A percentile compares a stretch with the other conserved stretches of the same genome.
phyloP scores from a whole-genome alignment of 2,113 vertebrate genomes.

The Neopipo cinnamomea region DNA sequence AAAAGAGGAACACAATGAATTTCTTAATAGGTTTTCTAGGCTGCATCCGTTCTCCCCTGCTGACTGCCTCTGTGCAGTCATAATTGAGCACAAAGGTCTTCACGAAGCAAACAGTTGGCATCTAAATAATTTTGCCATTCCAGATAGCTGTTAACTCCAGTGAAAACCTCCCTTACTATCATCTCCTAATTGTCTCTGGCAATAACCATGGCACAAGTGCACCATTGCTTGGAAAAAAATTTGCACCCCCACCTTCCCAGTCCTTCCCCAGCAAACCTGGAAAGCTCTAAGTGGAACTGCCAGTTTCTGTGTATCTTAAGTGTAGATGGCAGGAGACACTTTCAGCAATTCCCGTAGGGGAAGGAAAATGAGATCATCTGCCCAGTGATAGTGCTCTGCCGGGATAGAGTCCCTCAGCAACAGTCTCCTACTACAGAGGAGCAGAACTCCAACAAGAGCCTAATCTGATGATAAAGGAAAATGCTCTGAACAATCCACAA shows the following conservation, averaged over 20 bases:
- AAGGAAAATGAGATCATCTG: neutral
- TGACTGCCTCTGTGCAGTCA: neutral
- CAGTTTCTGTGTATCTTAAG: neutral
- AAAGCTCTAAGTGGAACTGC: neutral
- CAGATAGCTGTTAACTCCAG: neutral
- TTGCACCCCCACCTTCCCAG: neutral
- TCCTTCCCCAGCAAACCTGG: neutral
- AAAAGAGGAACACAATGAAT: neutral
- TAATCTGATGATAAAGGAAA: neutral
- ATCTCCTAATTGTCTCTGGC: neutral
- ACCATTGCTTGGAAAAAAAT: neutral
- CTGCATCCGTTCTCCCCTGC: neutral
- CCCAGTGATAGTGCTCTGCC: neutral
- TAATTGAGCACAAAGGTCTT: neutral
- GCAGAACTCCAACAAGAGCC: neutral
- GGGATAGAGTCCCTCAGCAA: neutral
- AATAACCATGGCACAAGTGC: neutral
- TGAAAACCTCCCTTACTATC: neutral
- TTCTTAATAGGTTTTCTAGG: neutral
- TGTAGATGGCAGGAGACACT: neutral
- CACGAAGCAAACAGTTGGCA: neutral
- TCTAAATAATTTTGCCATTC: neutral
- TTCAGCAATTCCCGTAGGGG: neutral
- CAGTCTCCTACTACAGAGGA: neutral
- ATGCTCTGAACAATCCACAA: neutral